Conservation (phyloP, 2,113 vertebrate genomes). For the Garra rufa region DNA sequence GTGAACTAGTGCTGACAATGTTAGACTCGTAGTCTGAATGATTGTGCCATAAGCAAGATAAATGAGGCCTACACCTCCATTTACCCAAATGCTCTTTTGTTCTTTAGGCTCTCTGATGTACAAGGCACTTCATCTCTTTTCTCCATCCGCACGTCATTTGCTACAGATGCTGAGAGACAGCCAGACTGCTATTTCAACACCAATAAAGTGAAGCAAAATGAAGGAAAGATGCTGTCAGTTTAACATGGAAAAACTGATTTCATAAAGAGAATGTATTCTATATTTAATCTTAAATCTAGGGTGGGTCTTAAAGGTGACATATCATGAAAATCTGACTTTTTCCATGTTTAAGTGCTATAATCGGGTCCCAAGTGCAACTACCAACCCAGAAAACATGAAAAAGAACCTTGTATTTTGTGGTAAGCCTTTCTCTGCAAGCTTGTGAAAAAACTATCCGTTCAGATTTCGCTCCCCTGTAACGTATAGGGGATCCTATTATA, state of each 20-base stretch:
- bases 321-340: no score
- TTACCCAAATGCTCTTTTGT: constrained; percentile 16
- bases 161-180: background rate
- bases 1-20: background rate
- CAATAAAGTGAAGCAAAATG: background rate
- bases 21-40: background rate
- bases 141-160: background rate
- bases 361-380: no score
- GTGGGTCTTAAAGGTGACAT: no score
- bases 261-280: background rate
- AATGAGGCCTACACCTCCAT: constrained; percentile 1
- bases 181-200: background rate
- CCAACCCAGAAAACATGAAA: no score
- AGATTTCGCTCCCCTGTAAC: no score
- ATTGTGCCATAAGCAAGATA: constrained; percentile 27
- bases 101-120: constrained; percentile 24
- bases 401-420: no score
- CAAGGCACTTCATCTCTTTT: background rate
- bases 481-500: no score
- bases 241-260: background rate
- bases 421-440: no score
- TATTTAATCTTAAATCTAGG: background rate
- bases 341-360: no score
- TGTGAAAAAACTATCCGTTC: no score
- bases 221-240: background rate